phyloP scores from a whole-genome alignment of 2,888 invertebrate genomes.

The Nasonovia ribisnigri region DNA sequence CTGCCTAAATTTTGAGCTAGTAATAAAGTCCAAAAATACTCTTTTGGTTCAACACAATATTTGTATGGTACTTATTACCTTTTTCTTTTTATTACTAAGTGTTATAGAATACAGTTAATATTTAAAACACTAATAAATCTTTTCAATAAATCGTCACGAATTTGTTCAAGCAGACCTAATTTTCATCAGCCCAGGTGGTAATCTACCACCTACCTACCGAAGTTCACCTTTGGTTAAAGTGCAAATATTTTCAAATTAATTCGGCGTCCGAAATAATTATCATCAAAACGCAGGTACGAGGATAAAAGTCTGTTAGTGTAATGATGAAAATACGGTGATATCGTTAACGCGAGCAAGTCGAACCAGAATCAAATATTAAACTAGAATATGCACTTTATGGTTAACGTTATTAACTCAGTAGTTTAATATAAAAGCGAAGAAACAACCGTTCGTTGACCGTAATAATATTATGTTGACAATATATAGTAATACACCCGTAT shows the following conservation, averaged over 20 bases:
- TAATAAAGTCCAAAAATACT: too few relatives aligned
- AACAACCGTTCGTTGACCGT: neutral
- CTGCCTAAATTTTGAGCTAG: too few relatives aligned
- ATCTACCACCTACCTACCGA: too few relatives aligned
- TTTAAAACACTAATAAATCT: too few relatives aligned
- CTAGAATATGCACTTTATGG: neutral
- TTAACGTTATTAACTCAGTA: neutral
- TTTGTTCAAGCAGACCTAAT: too few relatives aligned
- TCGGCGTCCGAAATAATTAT: neutral
- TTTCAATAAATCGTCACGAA: too few relatives aligned
- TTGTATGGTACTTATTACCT: too few relatives aligned
- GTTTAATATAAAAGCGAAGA: neutral
- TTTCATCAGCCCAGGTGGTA: too few relatives aligned
- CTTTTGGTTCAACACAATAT: too few relatives aligned
- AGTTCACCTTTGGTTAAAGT: neutral
- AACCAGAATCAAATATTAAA: neutral
- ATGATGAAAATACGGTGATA: neutral
- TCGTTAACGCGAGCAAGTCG: neutral
- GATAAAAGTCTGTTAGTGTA: neutral
- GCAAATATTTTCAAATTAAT: neutral
- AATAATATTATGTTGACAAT: neutral
- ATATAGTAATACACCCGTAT: neutral
- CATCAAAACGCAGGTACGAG: neutral
- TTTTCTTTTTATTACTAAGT: too few relatives aligned
- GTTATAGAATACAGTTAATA: too few relatives aligned